A percentile compares a stretch with the other conserved stretches of the same genome.
phyloP scores from a whole-genome alignment of 2,888 invertebrate species.

The Erebia aethiops region DNA sequence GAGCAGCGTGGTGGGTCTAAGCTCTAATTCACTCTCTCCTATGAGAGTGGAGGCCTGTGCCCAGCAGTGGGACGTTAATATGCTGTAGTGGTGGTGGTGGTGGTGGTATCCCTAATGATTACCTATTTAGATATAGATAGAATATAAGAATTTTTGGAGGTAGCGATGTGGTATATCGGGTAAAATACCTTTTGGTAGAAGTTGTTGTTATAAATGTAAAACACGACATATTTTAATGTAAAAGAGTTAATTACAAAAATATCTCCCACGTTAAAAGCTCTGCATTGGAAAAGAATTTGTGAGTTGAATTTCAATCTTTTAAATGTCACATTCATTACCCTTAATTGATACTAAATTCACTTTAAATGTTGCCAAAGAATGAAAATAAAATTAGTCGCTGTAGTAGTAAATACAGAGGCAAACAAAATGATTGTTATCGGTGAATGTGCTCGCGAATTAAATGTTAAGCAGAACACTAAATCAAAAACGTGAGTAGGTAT shows the following conservation, averaged over 20 bases:
- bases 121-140: too few species aligned
- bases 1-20: too few species aligned
- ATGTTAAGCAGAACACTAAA: slow-evolving; percentile 9
- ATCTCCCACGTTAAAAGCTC: slow-evolving; percentile 14
- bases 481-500: not conserved
- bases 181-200: not conserved
- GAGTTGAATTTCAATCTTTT: slow-evolving; percentile 27
- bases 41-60: too few species aligned
- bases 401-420: slow-evolving; percentile 25
- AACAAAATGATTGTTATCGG: slow-evolving; percentile 27
- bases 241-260: slow-evolving; percentile 24
- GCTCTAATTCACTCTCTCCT: too few species aligned
- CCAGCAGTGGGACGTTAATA: too few species aligned
- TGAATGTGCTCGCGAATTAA: slow-evolving; percentile 20
- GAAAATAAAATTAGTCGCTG: slow-evolving; percentile 26
- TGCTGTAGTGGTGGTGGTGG: too few species aligned
- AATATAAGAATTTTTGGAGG: too few species aligned
- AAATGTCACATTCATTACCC: slow-evolving; percentile 35
- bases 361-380: slow-evolving; percentile 33
- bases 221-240: slow-evolving; percentile 8
- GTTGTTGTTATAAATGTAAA: not conserved
- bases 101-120: too few species aligned
- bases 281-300: slow-evolving; percentile 23
- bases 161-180: too few species aligned
- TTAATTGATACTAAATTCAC: slow-evolving; percentile 35